Conservation (phyloP, 2,888 invertebrate species). For the Tipula confusa region DNA sequence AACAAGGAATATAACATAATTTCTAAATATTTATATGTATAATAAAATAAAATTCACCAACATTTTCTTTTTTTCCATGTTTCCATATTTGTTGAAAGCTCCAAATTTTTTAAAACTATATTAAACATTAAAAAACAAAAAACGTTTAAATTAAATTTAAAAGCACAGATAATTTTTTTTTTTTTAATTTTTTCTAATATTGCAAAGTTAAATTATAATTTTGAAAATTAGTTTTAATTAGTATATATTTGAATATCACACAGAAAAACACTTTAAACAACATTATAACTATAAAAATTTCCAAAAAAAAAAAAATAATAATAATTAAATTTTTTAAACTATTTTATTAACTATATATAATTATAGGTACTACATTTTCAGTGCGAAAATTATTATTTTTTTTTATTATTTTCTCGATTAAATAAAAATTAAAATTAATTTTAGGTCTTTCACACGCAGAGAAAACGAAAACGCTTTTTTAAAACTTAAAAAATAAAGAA, state of each 20-base stretch:
- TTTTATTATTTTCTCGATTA: background rate
- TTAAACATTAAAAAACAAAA: background rate
- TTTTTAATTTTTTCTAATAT: background rate
- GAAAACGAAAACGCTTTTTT: background rate
- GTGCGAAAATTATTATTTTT: background rate
- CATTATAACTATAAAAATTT: background rate
- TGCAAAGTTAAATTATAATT: background rate
- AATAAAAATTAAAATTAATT: background rate
- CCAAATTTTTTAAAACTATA: background rate
- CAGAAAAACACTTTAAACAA: background rate
- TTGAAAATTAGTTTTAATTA: background rate
- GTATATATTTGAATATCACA: slow-evolving; percentile 12
- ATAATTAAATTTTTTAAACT: background rate
- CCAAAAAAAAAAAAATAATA: background rate
- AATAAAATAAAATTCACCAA: background rate
- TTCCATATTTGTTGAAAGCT: background rate
- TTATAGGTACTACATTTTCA: background rate
- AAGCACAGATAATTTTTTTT: background rate
- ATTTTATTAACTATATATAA: too few relatives aligned
- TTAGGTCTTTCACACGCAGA: background rate
- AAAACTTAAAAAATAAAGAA: background rate
- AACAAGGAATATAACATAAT: background rate
- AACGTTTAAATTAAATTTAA: background rate
- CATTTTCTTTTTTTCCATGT: slow-evolving; percentile 25
- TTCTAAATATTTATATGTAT: background rate